Percentiles rank a stretch among this genome's conserved stretches.
phyloP scores from a whole-genome alignment of 2,113 vertebrate genomes.

The Grallaria varia region DNA sequence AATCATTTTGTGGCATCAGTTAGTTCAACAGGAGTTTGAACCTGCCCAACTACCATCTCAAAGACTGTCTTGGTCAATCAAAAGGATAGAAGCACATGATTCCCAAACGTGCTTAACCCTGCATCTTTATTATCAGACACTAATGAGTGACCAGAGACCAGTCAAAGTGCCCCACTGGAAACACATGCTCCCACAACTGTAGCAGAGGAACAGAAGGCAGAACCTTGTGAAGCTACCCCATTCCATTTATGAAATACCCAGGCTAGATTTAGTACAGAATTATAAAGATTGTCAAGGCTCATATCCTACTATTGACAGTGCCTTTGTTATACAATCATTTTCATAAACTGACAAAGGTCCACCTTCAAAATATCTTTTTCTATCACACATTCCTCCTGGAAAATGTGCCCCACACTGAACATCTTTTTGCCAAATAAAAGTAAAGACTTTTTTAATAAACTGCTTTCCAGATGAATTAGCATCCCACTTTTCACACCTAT shows the following conservation, averaged over 20 bases:
- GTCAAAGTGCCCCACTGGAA: not conserved
- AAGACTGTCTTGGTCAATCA: not conserved
- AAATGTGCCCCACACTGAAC: not conserved
- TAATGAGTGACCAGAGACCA: not conserved
- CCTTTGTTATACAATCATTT: not conserved
- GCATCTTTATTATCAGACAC: not conserved
- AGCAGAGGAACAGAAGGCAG: not conserved
- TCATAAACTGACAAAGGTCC: not conserved
- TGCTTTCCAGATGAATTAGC: not conserved
- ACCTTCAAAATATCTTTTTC: not conserved
- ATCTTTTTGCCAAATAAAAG: not conserved
- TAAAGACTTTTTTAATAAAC: not conserved
- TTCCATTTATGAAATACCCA: not conserved
- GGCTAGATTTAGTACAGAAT: not conserved
- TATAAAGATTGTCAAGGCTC: not conserved
- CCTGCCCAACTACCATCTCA: not conserved
- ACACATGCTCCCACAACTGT: not conserved
- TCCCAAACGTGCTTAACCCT: not conserved
- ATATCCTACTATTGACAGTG: not conserved
- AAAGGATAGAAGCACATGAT: not conserved
- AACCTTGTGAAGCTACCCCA: not conserved
- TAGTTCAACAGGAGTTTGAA: not conserved
- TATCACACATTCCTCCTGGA: not conserved
- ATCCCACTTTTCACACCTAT: not conserved
- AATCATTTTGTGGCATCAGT: not conserved